phyloP scores from a whole-genome alignment of 2,797 vertebrate species.

The Danio choprae region DNA sequence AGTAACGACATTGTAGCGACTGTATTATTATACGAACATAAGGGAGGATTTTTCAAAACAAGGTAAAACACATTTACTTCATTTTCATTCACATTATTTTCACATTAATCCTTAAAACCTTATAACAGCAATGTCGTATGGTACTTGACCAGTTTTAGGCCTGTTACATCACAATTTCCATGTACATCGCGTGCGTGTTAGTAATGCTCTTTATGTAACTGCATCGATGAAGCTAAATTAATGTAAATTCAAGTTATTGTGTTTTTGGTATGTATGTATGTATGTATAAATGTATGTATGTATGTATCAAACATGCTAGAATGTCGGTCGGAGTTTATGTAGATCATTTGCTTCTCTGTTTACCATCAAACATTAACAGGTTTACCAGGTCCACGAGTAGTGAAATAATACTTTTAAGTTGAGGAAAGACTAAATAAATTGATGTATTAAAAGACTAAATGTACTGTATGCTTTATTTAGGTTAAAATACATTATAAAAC shows the following conservation, averaged over 20 bases:
- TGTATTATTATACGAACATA: background rate
- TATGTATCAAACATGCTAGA: background rate
- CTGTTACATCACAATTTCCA: background rate
- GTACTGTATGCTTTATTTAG: background rate
- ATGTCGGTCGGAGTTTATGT: background rate
- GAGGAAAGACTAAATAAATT: background rate
- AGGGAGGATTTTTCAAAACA: background rate
- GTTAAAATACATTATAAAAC: background rate
- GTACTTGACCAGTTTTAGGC: background rate
- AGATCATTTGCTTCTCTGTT: background rate
- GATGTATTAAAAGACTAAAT: background rate
- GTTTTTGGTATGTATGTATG: too few relatives aligned
- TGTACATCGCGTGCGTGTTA: background rate
- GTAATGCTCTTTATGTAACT: background rate
- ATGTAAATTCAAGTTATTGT: too few relatives aligned
- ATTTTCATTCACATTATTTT: background rate
- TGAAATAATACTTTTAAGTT: background rate
- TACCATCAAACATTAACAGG: background rate
- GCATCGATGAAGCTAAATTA: background rate
- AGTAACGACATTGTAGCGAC: too few relatives aligned
- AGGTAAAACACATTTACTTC: constrained; percentile 5
- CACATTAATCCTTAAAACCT: background rate
- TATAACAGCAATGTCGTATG: background rate
- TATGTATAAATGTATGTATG: background rate
- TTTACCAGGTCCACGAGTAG: background rate